Evolutionary conservation across 1,140 invertebrate species (phyloP).

Genomic region (Pantala flavescens): DNA sequence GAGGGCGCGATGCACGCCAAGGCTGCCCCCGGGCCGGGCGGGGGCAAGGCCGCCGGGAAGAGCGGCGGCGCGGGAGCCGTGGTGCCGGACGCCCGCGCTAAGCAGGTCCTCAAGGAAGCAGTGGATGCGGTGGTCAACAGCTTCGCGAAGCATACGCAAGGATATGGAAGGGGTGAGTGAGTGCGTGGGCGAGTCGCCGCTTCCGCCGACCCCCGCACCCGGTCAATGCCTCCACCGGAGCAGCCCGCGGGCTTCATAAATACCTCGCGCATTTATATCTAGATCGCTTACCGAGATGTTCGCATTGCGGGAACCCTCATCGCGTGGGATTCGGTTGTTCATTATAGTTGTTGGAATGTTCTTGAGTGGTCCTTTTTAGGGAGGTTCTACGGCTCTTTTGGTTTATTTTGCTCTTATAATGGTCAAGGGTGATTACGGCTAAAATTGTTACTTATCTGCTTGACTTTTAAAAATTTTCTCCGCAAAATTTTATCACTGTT

Average conservation of each 20-base stretch:
- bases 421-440: no score
- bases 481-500: no score
- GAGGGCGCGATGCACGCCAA: background rate
- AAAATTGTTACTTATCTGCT: no score
- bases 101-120: conserved; percentile 61
- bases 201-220: background rate
- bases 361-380: no score
- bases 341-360: no score
- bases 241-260: background rate
- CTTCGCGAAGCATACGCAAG: conserved; percentile 66
- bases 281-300: no score
- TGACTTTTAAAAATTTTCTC: no score
- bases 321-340: no score
- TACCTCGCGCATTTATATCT: background rate
- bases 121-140: conserved; percentile 68
- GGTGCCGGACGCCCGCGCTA: conserved; percentile 49
- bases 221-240: background rate
- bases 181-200: background rate
- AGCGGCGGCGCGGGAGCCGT: conserved; percentile 31
- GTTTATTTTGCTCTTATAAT: no score
- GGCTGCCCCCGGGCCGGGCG: background rate
- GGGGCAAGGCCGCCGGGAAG: background rate
- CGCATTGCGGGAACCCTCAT: no score
- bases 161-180: conserved; percentile 58
- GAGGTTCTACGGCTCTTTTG: no score